These are phyloP conservation scores for Geococcyx californianus DNA, from an alignment of 2,113 vertebrate species.

Conservation along the genomic window DNA sequence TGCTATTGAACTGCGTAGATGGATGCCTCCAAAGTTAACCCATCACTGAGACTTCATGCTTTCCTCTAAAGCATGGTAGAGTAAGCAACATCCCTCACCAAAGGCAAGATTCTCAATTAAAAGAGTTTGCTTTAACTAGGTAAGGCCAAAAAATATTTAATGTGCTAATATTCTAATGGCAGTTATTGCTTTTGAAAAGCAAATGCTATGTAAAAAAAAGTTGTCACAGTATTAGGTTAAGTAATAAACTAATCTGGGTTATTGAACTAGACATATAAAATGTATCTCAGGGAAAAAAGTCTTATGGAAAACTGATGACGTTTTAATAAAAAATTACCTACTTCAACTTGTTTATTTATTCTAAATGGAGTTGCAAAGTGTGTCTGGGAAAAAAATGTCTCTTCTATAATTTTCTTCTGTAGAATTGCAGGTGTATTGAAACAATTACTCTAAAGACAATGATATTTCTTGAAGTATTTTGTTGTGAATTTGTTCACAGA, in stretches of 20 bases:
- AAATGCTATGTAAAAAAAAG: neutral
- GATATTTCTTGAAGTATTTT: neutral
- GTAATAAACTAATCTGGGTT: neutral
- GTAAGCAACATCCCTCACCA: neutral
- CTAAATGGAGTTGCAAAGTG: neutral
- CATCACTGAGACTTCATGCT: neutral
- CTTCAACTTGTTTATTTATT: neutral
- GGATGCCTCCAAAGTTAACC: neutral
- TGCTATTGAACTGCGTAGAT: rapidly evolving
- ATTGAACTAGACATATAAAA: neutral
- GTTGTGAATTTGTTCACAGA: neutral
- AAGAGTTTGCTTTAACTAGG: neutral
- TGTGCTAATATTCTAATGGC: neutral
- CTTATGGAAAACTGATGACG: neutral
- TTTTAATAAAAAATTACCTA: neutral
- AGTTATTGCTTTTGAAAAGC: neutral
- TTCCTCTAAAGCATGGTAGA: neutral
- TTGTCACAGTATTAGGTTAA: neutral
- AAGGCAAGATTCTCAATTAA: neutral
- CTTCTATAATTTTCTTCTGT: neutral
- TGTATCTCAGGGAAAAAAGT: neutral
- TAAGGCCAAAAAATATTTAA: neutral
- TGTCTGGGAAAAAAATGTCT: neutral
- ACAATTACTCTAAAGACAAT: neutral
- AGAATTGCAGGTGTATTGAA: neutral